These are phyloP conservation scores for Bactericera cockerelli DNA, from an alignment of 1,140 invertebrate species.

Conservation along the genomic window DNA sequence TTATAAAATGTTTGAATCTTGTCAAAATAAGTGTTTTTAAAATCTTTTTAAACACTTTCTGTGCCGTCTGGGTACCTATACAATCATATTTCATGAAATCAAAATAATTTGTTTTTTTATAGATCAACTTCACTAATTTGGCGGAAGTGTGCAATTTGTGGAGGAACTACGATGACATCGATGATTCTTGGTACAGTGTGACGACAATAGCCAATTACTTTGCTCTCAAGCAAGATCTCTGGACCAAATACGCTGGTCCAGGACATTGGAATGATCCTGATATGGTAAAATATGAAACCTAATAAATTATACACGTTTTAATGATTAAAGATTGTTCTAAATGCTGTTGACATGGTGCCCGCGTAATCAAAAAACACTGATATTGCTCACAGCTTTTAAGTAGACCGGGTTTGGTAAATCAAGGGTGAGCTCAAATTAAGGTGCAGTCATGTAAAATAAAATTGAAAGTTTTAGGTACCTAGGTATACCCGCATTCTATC, in stretches of 20 bases:
- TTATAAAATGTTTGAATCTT: too few species aligned
- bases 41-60: too few species aligned
- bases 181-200: slow-evolving; percentile 63
- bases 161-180: slow-evolving; percentile 75
- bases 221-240: slow-evolving; percentile 51
- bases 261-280: slow-evolving; percentile 88
- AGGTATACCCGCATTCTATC: too few species aligned
- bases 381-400: too few species aligned
- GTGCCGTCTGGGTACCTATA: too few species aligned
- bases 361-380: neutral
- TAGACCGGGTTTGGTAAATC: too few species aligned
- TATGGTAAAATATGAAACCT: slow-evolving; percentile 44
- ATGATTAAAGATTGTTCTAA: slow-evolving; percentile 36
- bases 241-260: slow-evolving; percentile 56
- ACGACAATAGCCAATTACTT: slow-evolving; percentile 62
- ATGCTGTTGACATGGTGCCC: slow-evolving; percentile 48
- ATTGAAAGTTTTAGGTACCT: too few species aligned
- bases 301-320: slow-evolving; percentile 41
- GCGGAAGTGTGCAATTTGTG: slow-evolving; percentile 65
- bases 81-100: too few species aligned
- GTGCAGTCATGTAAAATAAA: too few species aligned
- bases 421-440: too few species aligned
- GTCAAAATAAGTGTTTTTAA: too few species aligned
- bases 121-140: slow-evolving; percentile 55
- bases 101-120: slow-evolving; percentile 18